phyloP scores from a whole-genome alignment of 1,140 invertebrate genomes.

The Pogonomyrmex californicus region DNA sequence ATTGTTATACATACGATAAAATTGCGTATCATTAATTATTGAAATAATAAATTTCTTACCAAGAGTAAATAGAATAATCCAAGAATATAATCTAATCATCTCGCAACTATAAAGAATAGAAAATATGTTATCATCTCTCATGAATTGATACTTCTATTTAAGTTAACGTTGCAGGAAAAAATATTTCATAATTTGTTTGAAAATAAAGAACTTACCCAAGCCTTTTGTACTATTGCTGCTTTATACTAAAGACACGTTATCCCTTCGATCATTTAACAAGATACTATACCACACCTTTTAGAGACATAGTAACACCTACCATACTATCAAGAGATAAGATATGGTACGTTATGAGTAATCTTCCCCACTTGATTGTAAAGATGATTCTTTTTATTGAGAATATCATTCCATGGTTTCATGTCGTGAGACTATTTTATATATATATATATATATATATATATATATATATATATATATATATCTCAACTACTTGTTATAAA shows the following conservation, averaged over 20 bases:
- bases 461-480: too few relatives aligned
- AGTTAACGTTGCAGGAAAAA: background rate
- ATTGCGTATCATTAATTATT: background rate
- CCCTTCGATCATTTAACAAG: conserved; percentile 58
- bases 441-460: too few relatives aligned
- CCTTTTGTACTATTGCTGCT: background rate
- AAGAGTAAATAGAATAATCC: conserved; percentile 37
- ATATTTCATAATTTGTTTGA: background rate
- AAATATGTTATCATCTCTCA: background rate
- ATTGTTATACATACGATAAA: background rate
- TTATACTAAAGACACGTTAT: conserved; percentile 39
- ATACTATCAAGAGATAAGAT: conserved; percentile 83
- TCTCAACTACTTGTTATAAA: background rate
- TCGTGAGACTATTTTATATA: conserved; percentile 1
- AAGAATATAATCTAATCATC: conserved; percentile 50
- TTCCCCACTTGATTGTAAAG: conserved; percentile 62
- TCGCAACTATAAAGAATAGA: background rate
- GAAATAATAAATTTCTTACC: conserved; percentile 43
- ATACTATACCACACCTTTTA: conserved; percentile 82
- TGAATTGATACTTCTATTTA: background rate
- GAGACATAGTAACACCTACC: conserved; percentile 79
- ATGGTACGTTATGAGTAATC: conserved; percentile 81
- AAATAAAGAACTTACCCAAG: background rate
- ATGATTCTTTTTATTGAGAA: conserved; percentile 35
- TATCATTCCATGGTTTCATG: background rate